Base-by-base conservation (phyloP, 2,113 vertebrate genomes). In the Pollimyrus isidori region DNA sequence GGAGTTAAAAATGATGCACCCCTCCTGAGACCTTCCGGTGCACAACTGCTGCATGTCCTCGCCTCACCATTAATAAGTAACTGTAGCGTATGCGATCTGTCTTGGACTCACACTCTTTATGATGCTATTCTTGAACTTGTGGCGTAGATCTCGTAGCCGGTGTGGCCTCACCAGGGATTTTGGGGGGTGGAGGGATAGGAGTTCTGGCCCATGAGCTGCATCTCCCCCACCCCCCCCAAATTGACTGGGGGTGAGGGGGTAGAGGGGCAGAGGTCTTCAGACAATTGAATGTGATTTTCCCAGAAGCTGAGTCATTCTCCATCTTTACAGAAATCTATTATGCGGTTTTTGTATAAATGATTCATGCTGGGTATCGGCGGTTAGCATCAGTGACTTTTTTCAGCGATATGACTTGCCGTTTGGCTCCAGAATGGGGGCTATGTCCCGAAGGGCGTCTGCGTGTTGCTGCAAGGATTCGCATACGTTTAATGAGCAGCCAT, bases 241-340 rank as follows among this genome's bases (percentile, higher is more conserved):
- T 7, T 62, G 56, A 62, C 56, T 23, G 56, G 56, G 56, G 23
- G 7, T 62, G 62, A 30, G 3, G 62, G 62, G 62, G 62, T 69
- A 11, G 13, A 15, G 26, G 35, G 52, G 21, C 23, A 42, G 87
- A 62, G 53, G 21, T 45, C 87, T 87, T 65, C 87, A 46, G 35
- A 87, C 87, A 62, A 87, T 87, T 87, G 87, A 62, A 65, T 87
- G 15, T 39, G 58, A 65, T 87, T 87, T 87, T 26, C 56, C 87
- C n/a, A 62, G 87, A 53, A 52, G n/a, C 48, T 52, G 85, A 87
- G 85, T 53, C 85, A 87, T 35, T 87, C 50, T 53, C 26, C 30
- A 21, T 87, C 48, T 35, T 53, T 39, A 6, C 30, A 87, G 85
- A 87, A 56, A 87, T 87, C 85, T 53, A 87, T 87, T 56, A 56